These are phyloP conservation scores for Norana najaformis DNA, from an alignment of 2,888 invertebrate species.

Conservation along the genomic window DNA sequence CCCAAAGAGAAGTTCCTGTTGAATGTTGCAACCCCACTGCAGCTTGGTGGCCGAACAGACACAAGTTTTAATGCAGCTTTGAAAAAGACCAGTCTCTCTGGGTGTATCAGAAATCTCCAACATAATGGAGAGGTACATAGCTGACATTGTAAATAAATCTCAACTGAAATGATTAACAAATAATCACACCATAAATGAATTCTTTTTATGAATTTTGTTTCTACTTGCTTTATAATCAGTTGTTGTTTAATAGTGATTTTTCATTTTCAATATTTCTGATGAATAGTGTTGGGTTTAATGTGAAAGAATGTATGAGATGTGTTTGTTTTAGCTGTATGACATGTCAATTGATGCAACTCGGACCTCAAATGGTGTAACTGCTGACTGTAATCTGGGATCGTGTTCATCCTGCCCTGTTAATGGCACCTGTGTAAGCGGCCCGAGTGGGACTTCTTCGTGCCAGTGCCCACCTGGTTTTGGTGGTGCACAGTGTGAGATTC, in stretches of 20 bases:
- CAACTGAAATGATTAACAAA: neutral
- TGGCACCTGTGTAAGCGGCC: conserved; percentile 84
- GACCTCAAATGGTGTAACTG: conserved; percentile 68
- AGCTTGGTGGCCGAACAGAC: conserved; percentile 35
- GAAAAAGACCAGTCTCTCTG: conserved; percentile 78
- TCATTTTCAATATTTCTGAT: neutral
- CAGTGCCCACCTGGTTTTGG: conserved; percentile 94
- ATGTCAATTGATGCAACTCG: conserved; percentile 81
- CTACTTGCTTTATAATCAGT: neutral
- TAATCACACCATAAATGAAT: neutral
- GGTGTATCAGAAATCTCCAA: conserved; percentile 91
- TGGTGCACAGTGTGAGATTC: conserved; percentile 67
- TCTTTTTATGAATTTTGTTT: neutral
- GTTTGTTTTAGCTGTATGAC: conserved; percentile 71
- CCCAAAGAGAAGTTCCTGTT: conserved; percentile 31
- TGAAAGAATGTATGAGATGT: neutral
- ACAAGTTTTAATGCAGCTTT: conserved; percentile 20
- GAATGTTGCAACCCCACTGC: conserved; percentile 32
- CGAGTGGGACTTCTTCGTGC: conserved; percentile 67
- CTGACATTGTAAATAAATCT: neutral
- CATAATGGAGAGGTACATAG: conserved; percentile 76
- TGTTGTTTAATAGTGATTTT: neutral
- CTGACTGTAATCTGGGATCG: conserved; percentile 81
- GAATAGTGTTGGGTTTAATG: neutral
- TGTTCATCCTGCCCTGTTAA: conserved; percentile 43